These are phyloP conservation scores for Drosophila rubida DNA, from an alignment of 2,888 invertebrate species.

Conservation along the genomic window DNA sequence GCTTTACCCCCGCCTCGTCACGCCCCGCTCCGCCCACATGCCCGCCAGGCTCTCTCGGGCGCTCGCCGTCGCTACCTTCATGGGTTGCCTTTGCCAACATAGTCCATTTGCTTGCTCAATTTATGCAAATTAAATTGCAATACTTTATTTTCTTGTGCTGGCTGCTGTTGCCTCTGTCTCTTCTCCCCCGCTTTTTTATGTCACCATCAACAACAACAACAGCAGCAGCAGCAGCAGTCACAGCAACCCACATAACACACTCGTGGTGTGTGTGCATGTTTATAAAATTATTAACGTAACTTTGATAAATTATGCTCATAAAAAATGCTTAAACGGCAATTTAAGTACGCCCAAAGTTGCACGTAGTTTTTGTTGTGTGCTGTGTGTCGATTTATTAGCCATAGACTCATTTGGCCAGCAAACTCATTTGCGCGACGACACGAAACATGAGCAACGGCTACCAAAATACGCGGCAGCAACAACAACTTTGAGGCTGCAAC, in stretches of 20 bases:
- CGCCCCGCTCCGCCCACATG: neutral
- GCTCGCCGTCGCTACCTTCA: neutral
- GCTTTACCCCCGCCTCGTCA: no score
- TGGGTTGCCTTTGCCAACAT: slow-evolving; percentile 13
- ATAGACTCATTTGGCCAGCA: slow-evolving; percentile 67
- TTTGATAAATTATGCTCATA: slow-evolving; percentile 79
- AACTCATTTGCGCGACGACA: slow-evolving; percentile 58
- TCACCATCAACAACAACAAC: slow-evolving; percentile 42
- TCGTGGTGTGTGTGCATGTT: slow-evolving; percentile 35
- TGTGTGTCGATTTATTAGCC: slow-evolving; percentile 62
- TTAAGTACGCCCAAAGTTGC: slow-evolving; percentile 75
- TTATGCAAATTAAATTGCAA: slow-evolving; percentile 79
- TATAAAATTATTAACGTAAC: slow-evolving; percentile 75
- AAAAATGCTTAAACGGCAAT: slow-evolving; percentile 77
- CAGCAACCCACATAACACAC: slow-evolving; percentile 55
- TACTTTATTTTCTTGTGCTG: slow-evolving; percentile 58
- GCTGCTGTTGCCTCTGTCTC: slow-evolving; percentile 6
- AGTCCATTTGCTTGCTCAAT: slow-evolving; percentile 59
- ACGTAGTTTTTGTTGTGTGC: neutral
- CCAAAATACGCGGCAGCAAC: slow-evolving; percentile 67
- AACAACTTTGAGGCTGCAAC: slow-evolving; percentile 41
- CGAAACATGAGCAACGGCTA: slow-evolving; percentile 66
- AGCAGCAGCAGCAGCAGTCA: slow-evolving; percentile 10
- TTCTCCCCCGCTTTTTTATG: slow-evolving; percentile 37
- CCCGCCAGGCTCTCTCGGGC: neutral